These are phyloP conservation scores for Ganaspis sp. DNA, from an alignment of 1,140 invertebrate species.

Conservation along the genomic window DNA sequence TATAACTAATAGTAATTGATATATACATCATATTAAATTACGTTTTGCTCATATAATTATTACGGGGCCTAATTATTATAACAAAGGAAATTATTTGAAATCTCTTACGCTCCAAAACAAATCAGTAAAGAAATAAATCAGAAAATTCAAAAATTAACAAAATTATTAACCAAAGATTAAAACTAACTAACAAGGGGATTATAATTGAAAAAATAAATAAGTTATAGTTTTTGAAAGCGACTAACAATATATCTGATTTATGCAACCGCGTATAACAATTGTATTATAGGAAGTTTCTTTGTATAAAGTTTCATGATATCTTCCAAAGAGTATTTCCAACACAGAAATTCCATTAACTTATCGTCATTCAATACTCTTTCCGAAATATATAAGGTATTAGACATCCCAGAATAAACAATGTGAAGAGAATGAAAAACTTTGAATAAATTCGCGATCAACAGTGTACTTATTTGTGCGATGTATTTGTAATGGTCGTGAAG, in stretches of 20 bases:
- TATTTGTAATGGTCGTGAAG: slow-evolving; percentile 51
- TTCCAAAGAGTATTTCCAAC: not conserved
- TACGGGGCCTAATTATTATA: too few relatives aligned
- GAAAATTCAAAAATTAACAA: too few relatives aligned
- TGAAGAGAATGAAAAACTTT: not conserved
- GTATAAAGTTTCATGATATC: not conserved
- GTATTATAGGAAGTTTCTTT: slow-evolving; percentile 10
- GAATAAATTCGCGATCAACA: not conserved
- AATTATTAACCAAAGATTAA: too few relatives aligned
- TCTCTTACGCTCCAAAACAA: too few relatives aligned
- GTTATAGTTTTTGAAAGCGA: not conserved
- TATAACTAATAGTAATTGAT: too few relatives aligned
- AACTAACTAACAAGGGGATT: too few relatives aligned
- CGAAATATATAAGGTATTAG: not conserved
- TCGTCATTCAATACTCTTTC: not conserved
- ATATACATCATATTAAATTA: too few relatives aligned
- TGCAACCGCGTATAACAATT: not conserved
- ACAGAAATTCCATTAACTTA: slow-evolving; percentile 11
- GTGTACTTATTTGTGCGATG: slow-evolving; percentile 57
- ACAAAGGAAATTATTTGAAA: too few relatives aligned
- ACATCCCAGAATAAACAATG: not conserved
- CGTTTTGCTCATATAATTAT: too few relatives aligned
- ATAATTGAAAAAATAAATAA: too few relatives aligned
- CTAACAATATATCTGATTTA: not conserved
- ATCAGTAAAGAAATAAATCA: too few relatives aligned